Conservation (phyloP, 2,113 vertebrate species). For the Dicaeum eximium region DNA sequence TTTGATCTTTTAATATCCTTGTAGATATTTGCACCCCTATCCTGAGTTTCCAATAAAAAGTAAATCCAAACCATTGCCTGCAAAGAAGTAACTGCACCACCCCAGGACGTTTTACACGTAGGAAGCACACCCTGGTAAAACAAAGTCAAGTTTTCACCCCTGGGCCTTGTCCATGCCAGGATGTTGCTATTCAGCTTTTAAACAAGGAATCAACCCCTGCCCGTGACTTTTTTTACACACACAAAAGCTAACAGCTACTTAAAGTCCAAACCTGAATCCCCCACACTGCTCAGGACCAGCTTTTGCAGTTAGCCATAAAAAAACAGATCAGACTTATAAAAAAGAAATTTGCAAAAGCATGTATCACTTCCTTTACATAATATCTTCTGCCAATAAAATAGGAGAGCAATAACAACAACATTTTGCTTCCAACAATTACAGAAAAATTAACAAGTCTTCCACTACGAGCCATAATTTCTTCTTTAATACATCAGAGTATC, state of each 20-base stretch:
- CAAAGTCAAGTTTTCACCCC: not conserved
- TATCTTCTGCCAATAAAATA: not conserved
- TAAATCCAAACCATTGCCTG: not conserved
- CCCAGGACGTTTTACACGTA: not conserved
- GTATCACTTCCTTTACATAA: not conserved
- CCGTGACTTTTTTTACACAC: not conserved
- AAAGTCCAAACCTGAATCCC: not conserved
- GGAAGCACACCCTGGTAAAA: not conserved
- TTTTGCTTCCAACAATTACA: not conserved
- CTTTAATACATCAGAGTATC: not conserved
- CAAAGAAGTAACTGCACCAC: not conserved
- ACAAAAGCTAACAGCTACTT: not conserved
- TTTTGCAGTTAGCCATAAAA: not conserved
- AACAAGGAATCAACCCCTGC: not conserved
- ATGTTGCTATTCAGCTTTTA: not conserved
- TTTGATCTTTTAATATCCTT: not conserved
- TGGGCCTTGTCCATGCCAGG: not conserved
- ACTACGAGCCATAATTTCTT: not conserved
- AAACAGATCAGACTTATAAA: not conserved
- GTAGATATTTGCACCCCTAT: not conserved
- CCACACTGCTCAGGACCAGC: not conserved
- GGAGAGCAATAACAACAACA: not conserved
- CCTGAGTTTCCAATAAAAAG: not conserved
- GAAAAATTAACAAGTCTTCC: not conserved
- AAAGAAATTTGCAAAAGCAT: not conserved